phyloP scores from a whole-genome alignment of 2,797 vertebrate species.

The Anguilla anguilla region DNA sequence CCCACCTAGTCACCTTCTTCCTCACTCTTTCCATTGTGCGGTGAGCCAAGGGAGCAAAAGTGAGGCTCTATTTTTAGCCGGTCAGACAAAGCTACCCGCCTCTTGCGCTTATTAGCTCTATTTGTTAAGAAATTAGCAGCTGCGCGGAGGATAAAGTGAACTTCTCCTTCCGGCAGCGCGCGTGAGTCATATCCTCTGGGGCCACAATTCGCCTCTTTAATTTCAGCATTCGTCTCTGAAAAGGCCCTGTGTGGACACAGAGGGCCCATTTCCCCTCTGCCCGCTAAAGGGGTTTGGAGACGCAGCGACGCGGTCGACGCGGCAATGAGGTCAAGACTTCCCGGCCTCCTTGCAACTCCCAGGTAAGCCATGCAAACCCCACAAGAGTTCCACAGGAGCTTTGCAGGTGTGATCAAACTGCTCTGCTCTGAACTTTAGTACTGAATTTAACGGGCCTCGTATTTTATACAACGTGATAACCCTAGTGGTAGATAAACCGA shows the following conservation, averaged over 20 bases:
- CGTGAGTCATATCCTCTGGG: conserved; percentile 44
- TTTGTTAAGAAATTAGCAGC: conserved; percentile 38
- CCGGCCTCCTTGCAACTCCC: background rate
- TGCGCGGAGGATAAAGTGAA: conserved; percentile 26
- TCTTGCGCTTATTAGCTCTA: conserved; percentile 31
- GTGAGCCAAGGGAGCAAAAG: background rate
- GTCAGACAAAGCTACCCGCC: conserved; percentile 3
- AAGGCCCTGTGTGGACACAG: background rate
- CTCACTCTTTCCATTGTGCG: conserved; percentile 1
- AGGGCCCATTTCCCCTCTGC: background rate
- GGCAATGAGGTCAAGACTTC: background rate
- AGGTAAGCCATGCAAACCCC: background rate
- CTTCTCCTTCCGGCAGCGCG: conserved; percentile 33
- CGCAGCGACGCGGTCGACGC: background rate
- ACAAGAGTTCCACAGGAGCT: background rate
- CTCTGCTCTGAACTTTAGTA: background rate
- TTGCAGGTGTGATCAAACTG: background rate
- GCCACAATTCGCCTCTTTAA: conserved; percentile 23
- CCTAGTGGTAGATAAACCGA: background rate
- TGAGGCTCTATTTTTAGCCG: conserved; percentile 42
- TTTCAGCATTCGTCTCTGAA: conserved; percentile 18
- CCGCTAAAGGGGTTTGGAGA: background rate
- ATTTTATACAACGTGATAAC: background rate
- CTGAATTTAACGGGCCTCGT: background rate
- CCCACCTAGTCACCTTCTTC: background rate